phyloP scores from a whole-genome alignment of 2,797 vertebrate genomes.

The Anableps anableps region DNA sequence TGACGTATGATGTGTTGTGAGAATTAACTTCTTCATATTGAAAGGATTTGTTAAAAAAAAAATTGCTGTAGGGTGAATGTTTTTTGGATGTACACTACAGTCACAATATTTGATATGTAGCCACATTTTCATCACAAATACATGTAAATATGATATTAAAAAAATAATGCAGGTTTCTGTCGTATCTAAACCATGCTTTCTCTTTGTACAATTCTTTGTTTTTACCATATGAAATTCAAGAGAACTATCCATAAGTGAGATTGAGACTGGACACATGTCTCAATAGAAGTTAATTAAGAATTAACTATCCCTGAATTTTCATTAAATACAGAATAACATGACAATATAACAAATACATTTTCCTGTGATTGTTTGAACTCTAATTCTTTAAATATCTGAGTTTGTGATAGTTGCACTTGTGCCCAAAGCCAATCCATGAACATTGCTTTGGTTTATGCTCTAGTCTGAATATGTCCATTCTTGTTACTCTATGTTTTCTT shows the following conservation, averaged over 20 bases:
- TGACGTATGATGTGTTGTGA: neutral
- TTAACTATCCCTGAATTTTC: neutral
- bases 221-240: neutral
- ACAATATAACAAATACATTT: neutral
- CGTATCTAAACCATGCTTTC: neutral
- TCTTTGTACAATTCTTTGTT: neutral
- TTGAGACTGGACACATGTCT: neutral
- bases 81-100: neutral
- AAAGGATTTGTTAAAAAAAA: neutral
- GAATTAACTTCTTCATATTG: neutral
- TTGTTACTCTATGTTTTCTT: conserved; percentile 50
- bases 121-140: neutral
- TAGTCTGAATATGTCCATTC: conserved; percentile 59
- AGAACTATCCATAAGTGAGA: neutral
- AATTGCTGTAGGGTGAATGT: neutral
- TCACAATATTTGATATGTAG: neutral
- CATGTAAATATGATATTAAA: no score
- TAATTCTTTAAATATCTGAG: neutral
- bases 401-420: neutral
- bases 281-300: neutral
- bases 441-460: conserved; percentile 36
- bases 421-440: conserved; percentile 16
- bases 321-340: neutral
- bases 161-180: no score
- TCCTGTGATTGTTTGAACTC: neutral